These are phyloP conservation scores for Brenthis hecate DNA, from an alignment of 2,888 invertebrate species.

Conservation along the genomic window DNA sequence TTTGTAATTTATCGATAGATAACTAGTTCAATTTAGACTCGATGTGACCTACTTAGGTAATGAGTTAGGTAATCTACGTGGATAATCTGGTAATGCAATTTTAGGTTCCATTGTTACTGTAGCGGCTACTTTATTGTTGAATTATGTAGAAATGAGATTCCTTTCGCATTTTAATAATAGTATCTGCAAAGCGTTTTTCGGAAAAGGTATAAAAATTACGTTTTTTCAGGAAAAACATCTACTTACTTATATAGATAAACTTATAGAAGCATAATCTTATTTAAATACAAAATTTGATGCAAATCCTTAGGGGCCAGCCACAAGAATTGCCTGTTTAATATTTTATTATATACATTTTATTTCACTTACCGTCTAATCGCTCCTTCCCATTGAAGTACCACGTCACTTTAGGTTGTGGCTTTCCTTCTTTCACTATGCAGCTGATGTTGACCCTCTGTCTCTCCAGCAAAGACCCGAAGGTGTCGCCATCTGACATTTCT, in stretches of 20 bases:
- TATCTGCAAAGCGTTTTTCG: no score
- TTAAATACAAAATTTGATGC: no score
- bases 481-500: constrained; percentile 83
- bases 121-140: background rate
- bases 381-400: constrained; percentile 91
- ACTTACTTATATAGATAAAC: no score
- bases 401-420: constrained; percentile 91
- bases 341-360: no score
- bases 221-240: no score
- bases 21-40: constrained; percentile 29
- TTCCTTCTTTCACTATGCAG: constrained; percentile 90
- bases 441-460: constrained; percentile 85
- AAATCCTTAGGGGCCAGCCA: no score
- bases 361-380: constrained; percentile 81
- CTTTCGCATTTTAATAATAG: no score
- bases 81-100: constrained; percentile 4
- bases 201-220: background rate
- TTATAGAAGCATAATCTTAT: no score
- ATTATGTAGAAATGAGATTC: no score
- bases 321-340: no score
- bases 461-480: constrained; percentile 88
- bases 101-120: background rate
- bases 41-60: constrained; percentile 27
- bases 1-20: constrained; percentile 46
- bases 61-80: constrained; percentile 23